Evolutionary conservation across 2,888 invertebrate genomes (phyloP), one percentile per base, ranked within the genome.

Genomic region (Latrodectus hesperus): DNA sequence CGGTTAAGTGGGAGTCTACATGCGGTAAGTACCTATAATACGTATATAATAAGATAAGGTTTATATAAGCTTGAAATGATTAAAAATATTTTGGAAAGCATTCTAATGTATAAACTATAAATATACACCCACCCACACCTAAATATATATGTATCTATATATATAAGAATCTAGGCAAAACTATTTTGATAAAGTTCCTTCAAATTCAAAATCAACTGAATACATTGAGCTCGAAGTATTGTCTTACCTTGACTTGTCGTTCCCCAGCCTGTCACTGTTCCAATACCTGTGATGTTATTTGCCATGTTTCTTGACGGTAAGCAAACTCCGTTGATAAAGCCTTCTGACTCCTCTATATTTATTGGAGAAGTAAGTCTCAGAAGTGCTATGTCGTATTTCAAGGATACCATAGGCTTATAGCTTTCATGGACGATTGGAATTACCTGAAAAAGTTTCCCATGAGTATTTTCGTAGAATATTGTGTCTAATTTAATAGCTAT

Each of bases 211-310:
- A 22, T 55, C 11, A 55, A 16, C 55, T 14, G 55, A 55, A 55
- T 14, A 55, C 6, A 55, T n/a, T 38, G 72, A 38, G 72, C 49
- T 16, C 12, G 38, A 55, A 16, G 6, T 14, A 2, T 74, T 60
- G 49, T 77, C 17, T 55, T 71, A 89, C 89, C 89, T 81, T 89
- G 84, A 55, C 60, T 79, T 0, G 84, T 79, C 5, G 86, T 80
- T n/a, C 90, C 90, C 90, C 90, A 90, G 52, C 90, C 90, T 12
- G 90, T 80, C 17, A 89, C 89, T 6, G 89, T 87, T 14, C 73
- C 84, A 17, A 87, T 86, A 9, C 90, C 90, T 14, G 85, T 74
- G 60, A 84, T 72, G 22, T 81, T 90, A 64, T 89, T 81, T 14
- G 78, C 78, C 55, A 72, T 16, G 2, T 67, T 52, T 38, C 52